These are phyloP conservation scores for Papilio polytes DNA, from an alignment of 1,140 invertebrate species.

Conservation along the genomic window DNA sequence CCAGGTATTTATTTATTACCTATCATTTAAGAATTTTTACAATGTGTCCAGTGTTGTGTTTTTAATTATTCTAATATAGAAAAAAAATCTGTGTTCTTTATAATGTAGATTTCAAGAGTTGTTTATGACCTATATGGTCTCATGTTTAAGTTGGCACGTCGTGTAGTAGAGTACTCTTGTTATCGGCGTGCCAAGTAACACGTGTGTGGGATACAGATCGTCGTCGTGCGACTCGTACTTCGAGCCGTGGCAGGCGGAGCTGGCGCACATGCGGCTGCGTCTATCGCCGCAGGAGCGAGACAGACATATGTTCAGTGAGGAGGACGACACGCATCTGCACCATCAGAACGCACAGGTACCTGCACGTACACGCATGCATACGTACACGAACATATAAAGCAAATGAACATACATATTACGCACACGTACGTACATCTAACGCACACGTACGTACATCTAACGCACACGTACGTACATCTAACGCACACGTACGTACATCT, in stretches of 20 bases:
- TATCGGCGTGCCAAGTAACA: background rate
- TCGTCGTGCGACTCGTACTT: slow-evolving; percentile 97
- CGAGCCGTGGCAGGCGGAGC: slow-evolving; percentile 88
- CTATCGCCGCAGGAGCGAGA: slow-evolving; percentile 93
- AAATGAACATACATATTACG: background rate
- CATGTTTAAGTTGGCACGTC: background rate
- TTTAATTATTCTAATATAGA: no score
- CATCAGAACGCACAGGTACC: slow-evolving; percentile 45
- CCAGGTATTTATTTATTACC: slow-evolving; percentile 55
- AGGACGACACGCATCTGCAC: slow-evolving; percentile 84
- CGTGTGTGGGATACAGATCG: slow-evolving; percentile 81
- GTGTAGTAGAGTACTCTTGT: background rate
- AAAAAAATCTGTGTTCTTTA: no score
- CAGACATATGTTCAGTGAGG: slow-evolving; percentile 93
- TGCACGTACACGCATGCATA: background rate
- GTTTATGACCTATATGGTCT: no score
- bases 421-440: background rate
- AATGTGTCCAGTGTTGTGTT: no score
- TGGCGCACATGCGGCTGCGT: slow-evolving; percentile 92
- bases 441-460: background rate
- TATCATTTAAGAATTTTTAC: no score
- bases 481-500: background rate
- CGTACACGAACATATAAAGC: slow-evolving; percentile 43
- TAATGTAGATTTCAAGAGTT: no score
- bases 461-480: slow-evolving; percentile 43